These are phyloP conservation scores for Apodemia zela DNA, from an alignment of 2,888 invertebrate species.

Conservation along the genomic window DNA sequence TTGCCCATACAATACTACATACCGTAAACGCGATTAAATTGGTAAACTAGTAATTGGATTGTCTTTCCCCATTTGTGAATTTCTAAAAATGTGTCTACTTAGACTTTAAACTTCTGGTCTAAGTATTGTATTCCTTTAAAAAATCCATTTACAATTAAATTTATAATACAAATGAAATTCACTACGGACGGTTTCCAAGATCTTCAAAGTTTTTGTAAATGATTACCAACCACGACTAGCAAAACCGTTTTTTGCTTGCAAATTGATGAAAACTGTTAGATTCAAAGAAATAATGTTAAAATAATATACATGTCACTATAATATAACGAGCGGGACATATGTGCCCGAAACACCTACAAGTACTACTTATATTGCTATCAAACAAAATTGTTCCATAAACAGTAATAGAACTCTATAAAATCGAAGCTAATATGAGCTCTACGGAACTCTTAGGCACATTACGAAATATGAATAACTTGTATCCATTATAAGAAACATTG, in stretches of 20 bases:
- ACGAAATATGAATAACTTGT: conserved; percentile 51
- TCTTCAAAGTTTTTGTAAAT: conserved; percentile 36
- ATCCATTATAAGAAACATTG: conserved; percentile 34
- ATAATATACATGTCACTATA: conserved; percentile 20
- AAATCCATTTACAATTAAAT: conserved; percentile 20
- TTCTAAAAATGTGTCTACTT: conserved; percentile 30
- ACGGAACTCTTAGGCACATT: conserved; percentile 68
- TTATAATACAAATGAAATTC: conserved; percentile 34
- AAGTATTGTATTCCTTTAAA: conserved; percentile 25
- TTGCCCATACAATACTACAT: neutral
- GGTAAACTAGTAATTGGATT: neutral
- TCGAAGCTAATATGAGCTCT: conserved; percentile 59
- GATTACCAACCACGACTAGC: conserved; percentile 11
- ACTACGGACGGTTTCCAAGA: conserved; percentile 59
- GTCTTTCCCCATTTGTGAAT: neutral
- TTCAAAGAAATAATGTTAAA: conserved; percentile 20
- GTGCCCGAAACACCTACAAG: conserved; percentile 40
- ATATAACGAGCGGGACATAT: conserved; percentile 60
- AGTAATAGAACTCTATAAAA: conserved; percentile 24
- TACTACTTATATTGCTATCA: conserved; percentile 35
- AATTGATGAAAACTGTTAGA: neutral
- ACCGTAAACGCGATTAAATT: neutral
- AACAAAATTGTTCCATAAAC: conserved; percentile 19
- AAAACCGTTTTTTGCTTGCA: conserved; percentile 9
- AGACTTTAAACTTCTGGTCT: neutral